These are phyloP conservation scores for Diadegma fenestrale DNA, from an alignment of 2,888 invertebrate species.

Conservation along the genomic window DNA sequence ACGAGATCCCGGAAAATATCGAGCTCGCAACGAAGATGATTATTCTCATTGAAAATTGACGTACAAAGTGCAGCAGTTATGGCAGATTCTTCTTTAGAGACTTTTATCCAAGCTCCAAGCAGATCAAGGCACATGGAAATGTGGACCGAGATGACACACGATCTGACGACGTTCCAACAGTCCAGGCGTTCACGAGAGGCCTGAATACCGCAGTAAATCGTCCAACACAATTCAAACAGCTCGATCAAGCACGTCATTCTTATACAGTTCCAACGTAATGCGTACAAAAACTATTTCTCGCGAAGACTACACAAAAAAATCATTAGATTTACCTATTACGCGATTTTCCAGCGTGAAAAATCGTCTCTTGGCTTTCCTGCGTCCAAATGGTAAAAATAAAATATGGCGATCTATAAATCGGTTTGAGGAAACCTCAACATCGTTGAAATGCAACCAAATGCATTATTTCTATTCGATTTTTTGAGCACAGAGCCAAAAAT, in stretches of 20 bases:
- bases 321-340: slow-evolving; percentile 39
- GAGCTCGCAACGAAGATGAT: not conserved
- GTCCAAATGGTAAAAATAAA: not conserved
- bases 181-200: slow-evolving; percentile 45
- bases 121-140: slow-evolving; percentile 6
- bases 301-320: slow-evolving; percentile 39
- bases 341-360: not conserved
- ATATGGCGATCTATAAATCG: not conserved
- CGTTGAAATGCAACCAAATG: too few relatives aligned
- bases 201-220: slow-evolving; percentile 60
- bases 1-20: not conserved
- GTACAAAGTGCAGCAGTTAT: not conserved
- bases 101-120: not conserved
- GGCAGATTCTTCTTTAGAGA: not conserved
- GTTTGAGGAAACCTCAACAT: too few relatives aligned
- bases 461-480: too few relatives aligned
- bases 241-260: slow-evolving; percentile 26
- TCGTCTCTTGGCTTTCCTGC: not conserved
- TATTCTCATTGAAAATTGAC: not conserved
- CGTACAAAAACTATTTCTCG: slow-evolving; percentile 40
- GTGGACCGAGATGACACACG: not conserved
- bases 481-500: too few relatives aligned
- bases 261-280: slow-evolving; percentile 4
- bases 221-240: slow-evolving; percentile 24
- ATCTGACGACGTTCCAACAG: slow-evolving; percentile 21